These are phyloP conservation scores for Corydoras sp. DNA, from an alignment of 2,113 vertebrate species.

Conservation along the genomic window DNA sequence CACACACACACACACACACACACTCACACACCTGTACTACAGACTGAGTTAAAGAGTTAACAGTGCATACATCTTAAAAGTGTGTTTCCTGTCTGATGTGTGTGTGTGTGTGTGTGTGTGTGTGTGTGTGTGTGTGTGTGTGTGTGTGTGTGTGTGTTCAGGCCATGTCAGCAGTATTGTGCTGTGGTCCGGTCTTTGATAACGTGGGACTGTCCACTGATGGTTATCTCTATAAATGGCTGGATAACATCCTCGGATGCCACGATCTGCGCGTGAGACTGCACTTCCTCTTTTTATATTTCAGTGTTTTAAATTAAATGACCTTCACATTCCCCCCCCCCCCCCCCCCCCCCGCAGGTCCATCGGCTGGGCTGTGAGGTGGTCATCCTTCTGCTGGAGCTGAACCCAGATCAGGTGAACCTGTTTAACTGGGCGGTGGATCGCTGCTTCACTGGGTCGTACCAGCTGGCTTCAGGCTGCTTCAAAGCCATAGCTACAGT, in stretches of 20 bases:
- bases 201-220: constrained; percentile 95
- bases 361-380: constrained; percentile 96
- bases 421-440: constrained; percentile 98
- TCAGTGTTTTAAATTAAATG: too few species aligned
- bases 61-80: too few species aligned
- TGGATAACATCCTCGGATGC: constrained; percentile 97
- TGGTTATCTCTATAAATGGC: constrained; percentile 98
- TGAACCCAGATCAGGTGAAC: constrained; percentile 96
- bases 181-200: constrained; percentile 95
- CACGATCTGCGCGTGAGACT: constrained; percentile 87
- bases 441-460: constrained; percentile 94
- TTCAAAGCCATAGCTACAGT: constrained; percentile 98
- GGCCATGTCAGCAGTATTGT: constrained; percentile 97
- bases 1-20: too few species aligned
- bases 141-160: constrained; percentile 42
- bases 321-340: too few species aligned
- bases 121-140: too few species aligned
- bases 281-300: not conserved
- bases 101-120: constrained; percentile 11
- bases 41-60: too few species aligned
- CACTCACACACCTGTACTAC: too few species aligned
- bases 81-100: too few species aligned
- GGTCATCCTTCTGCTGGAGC: constrained; percentile 87
- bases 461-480: constrained; percentile 93
- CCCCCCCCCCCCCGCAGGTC: constrained; percentile 70